Conservation (phyloP, 2,797 vertebrate genomes). For the Rhinichthys osculus region DNA sequence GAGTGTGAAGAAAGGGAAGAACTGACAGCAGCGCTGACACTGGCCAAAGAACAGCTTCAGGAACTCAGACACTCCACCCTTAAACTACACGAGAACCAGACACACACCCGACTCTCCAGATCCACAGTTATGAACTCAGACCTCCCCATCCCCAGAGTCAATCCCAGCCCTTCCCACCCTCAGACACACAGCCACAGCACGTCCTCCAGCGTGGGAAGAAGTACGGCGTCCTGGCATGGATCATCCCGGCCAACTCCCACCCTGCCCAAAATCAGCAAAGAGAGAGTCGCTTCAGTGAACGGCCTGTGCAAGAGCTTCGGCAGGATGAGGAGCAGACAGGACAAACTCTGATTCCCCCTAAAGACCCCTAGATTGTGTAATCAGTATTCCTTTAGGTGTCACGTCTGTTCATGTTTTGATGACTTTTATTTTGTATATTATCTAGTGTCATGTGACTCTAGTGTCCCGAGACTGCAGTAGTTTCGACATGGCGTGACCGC, state of each 20-base stretch:
- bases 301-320: slow-evolving; percentile 69
- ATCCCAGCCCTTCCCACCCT: not conserved
- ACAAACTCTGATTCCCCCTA: slow-evolving; percentile 63
- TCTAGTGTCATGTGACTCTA: not conserved
- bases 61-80: slow-evolving; percentile 64
- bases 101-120: not conserved
- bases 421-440: not conserved
- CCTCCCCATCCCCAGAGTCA: not conserved
- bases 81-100: not conserved
- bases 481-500: not conserved
- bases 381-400: not conserved
- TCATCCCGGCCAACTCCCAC: slow-evolving; percentile 51
- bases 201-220: slow-evolving; percentile 32
- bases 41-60: slow-evolving; percentile 82
- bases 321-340: slow-evolving; percentile 63
- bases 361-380: not conserved
- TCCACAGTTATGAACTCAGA: not conserved
- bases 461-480: not conserved
- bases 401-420: not conserved
- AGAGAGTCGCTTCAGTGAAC: slow-evolving; percentile 51
- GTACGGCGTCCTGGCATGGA: slow-evolving; percentile 51
- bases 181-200: slow-evolving; percentile 22
- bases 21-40: slow-evolving; percentile 85
- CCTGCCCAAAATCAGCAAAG: slow-evolving; percentile 62
- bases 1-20: slow-evolving; percentile 91